Conservation (phyloP, 1,140 invertebrate species). For the Calephelis nemesis region DNA sequence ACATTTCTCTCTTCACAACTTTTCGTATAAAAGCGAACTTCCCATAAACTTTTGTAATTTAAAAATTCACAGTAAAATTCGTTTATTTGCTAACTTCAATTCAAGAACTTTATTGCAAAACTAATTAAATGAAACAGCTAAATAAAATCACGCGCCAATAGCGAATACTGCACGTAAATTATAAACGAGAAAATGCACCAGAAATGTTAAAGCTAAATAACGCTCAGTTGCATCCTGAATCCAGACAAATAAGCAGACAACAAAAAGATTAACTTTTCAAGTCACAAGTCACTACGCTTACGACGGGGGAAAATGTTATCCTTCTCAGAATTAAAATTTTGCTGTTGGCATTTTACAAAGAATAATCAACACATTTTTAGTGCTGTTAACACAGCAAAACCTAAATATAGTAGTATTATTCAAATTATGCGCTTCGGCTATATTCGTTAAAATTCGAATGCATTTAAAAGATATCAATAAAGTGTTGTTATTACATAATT, state of each 20-base stretch:
- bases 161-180: neutral
- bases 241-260: conserved; percentile 4
- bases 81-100: neutral
- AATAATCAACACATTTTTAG: no score
- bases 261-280: conserved; percentile 6
- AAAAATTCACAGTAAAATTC: neutral
- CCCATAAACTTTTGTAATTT: neutral
- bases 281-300: conserved; percentile 7
- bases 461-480: no score
- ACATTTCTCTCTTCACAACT: no score
- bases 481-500: no score
- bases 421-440: no score
- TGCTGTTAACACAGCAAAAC: no score
- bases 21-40: neutral
- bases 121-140: conserved; percentile 4
- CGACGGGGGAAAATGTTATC: conserved; percentile 6
- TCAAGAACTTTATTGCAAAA: neutral
- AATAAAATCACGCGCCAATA: neutral
- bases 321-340: neutral
- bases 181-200: neutral
- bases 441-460: no score
- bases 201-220: neutral
- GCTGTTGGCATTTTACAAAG: no score
- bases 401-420: no score
- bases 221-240: neutral